phyloP scores from a whole-genome alignment of 2,113 vertebrate species.

The Myanophis thanlyinensis region DNA sequence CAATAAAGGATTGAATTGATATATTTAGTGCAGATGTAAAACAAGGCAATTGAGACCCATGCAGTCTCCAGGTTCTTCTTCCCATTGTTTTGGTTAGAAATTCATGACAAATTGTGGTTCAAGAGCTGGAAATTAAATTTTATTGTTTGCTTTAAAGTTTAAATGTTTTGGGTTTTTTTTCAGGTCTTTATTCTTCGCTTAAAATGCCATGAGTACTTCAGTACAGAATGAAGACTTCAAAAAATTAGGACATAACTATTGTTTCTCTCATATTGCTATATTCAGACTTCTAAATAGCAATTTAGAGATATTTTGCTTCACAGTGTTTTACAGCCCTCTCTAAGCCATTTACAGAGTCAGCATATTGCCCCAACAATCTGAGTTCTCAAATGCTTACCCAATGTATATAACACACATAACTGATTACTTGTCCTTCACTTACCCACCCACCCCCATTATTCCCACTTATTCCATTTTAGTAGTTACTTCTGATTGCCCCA shows the following conservation, averaged over 20 bases:
- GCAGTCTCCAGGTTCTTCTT: neutral
- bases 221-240: neutral
- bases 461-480: neutral
- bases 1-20: too few species aligned
- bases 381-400: neutral
- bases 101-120: neutral
- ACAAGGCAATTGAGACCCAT: neutral
- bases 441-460: neutral
- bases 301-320: too few species aligned
- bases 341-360: too few species aligned
- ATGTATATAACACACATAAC: neutral
- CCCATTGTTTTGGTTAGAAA: neutral
- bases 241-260: neutral
- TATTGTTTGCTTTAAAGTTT: neutral
- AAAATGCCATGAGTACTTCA: neutral
- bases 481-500: neutral
- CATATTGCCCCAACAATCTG: too few species aligned
- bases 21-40: neutral
- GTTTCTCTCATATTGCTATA: neutral
- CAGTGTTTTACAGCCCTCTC: too few species aligned
- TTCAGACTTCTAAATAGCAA: neutral
- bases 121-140: neutral
- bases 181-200: neutral
- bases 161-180: neutral
- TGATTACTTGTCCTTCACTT: neutral